Evolutionary conservation across 1,140 invertebrate genomes (phyloP).

Genomic region (Ceratina japonica): DNA sequence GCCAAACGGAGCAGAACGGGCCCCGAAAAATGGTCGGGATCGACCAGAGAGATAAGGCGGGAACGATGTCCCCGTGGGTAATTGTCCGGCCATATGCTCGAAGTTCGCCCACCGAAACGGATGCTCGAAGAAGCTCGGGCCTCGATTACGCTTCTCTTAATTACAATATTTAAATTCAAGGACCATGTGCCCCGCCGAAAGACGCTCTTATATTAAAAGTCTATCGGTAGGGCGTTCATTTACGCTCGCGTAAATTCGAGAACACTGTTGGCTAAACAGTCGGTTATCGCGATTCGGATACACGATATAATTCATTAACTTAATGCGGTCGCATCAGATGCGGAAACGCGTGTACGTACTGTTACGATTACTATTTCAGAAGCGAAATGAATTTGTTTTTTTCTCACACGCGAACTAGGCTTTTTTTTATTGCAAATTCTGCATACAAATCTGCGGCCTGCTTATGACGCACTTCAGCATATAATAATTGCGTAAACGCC

Average conservation of each 20-base stretch:
- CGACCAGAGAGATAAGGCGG: slow-evolving; percentile 47
- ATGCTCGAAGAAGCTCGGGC: slow-evolving; percentile 57
- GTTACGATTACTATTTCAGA: slow-evolving; percentile 29
- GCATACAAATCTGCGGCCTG: background rate
- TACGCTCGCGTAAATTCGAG: slow-evolving; percentile 47
- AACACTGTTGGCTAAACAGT: slow-evolving; percentile 77
- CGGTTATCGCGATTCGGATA: slow-evolving; percentile 71
- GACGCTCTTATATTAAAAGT: no score
- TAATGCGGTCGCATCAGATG: slow-evolving; percentile 47
- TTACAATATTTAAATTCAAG: slow-evolving; percentile 76
- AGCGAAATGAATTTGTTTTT: slow-evolving; percentile 18
- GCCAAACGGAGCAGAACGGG: slow-evolving; percentile 12
- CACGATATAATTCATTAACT: slow-evolving; percentile 72
- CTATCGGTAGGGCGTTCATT: background rate
- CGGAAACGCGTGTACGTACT: background rate
- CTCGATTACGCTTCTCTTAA: slow-evolving; percentile 69
- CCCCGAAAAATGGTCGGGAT: slow-evolving; percentile 48
- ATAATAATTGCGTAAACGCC: background rate
- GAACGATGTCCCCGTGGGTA: slow-evolving; percentile 48
- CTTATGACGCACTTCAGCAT: background rate
- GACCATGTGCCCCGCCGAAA: slow-evolving; percentile 64
- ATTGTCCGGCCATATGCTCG: slow-evolving; percentile 70
- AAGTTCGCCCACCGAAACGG: slow-evolving; percentile 65
- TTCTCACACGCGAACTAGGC: background rate
- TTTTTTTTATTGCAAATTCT: background rate